Evolutionary conservation across 2,888 invertebrate genomes (phyloP), one percentile per base, ranked within the genome.

Genomic region (Liopterus haemorrhoidalis): DNA sequence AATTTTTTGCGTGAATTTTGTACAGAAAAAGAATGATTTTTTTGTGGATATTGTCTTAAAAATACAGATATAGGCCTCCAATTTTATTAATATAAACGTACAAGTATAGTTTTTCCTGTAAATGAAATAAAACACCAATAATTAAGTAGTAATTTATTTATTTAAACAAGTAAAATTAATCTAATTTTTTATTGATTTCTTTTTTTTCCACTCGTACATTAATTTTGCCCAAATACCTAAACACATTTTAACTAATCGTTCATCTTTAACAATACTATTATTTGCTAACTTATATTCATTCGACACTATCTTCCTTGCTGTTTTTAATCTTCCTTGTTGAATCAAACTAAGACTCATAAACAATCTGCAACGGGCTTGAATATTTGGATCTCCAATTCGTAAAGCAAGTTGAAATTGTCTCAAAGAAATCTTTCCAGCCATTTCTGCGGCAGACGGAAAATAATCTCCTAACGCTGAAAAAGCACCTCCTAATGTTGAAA

Each of bases 401-500:
- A 82, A 61, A 0, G 94, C 93, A 18, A 96, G 70, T 59, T 75
- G 75, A 50, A 94, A 75, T 64, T 97, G 96, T 49, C 83, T 75
- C 12, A 82, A 39, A 8, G 95, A 93, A 65, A 94, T 93, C 62
- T 81, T 79, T 0, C 90, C 92, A 20, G 96, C 96, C 58, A 82
- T 82, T 59, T 84, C 76, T 9, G 95, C 94, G 71, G 84, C 90
- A 59, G 79, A 70, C 40, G 74, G 70, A 66, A 84, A 85, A 59
- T 87, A 81, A 63, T 96, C 95, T 2, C 96, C 97, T 41, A 97
- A 72, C 1, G 95, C 89, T 2, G 96, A 96, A 67, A 89, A 96
- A 1, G 93, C 96, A 33, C 96, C 96, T 2, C 96, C 97, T 11
- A 97, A 74, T 1, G 97, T 96, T 14, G 95, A 96, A 16, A 97